Base-by-base conservation (phyloP, 1,140 invertebrate genomes). In the Camponotus vicinus region DNA sequence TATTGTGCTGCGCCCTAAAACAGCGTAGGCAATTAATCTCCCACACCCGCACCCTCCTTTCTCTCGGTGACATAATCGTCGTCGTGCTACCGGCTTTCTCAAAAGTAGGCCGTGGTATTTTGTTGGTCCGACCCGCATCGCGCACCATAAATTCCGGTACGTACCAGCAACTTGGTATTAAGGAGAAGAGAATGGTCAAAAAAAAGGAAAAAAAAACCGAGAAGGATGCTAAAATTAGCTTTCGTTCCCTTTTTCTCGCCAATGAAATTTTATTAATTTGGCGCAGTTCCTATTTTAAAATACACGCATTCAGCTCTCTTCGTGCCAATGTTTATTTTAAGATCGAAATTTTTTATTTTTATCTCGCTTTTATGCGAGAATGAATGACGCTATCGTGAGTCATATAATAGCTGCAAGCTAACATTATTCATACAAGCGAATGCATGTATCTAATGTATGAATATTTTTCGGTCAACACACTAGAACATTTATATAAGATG, bases 41-140 rank as follows among this genome's bases (percentile, higher is more conserved):
- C 87, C 86, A 91, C 88, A 91, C 88, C 90, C 91, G 88, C 92
- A 89, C 79, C 80, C 86, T 87, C 89, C 89, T 90, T 92, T 93
- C 88, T 89, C 86, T 89, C 71, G 55, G 76, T 89, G 91, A 86
- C 84, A 86, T 86, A 89, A 91, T 85, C 87, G 55, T 13, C 18
- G 18, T 61, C 63, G 79, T 27, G 37, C 52, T 79, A 67, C 87
- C 64, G 67, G 70, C 82, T 82, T 82, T 67, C 55, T 63, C 57
- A 63, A 59, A 91, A 91, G 86, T 90, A 79, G 89, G 89, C 59
- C 70, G 27, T 37, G 55, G 40, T 27, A 63, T 70, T 66, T 75
- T 37, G 59, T 64, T 40, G 34, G 40, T 21, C 15, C 57, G 40
- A 59, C 59, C 82, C 61, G 45, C 73, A 61, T 86, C 27, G n/a